These are phyloP conservation scores for Syrista parreyssii DNA, from an alignment of 2,888 invertebrate genomes.

Conservation along the genomic window DNA sequence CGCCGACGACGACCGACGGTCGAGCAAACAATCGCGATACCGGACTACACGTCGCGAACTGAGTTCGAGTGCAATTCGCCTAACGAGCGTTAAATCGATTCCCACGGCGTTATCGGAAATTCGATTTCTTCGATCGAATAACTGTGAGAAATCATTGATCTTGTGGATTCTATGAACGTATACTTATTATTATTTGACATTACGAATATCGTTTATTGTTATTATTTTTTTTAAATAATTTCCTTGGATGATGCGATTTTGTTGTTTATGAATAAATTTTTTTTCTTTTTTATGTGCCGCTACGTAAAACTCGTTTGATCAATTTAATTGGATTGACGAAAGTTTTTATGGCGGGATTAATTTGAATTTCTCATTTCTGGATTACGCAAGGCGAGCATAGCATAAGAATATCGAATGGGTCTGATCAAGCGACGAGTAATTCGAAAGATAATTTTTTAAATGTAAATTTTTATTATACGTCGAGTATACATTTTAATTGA, in stretches of 20 bases:
- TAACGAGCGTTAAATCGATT: conserved; percentile 38
- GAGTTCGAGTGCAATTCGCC: conserved; percentile 31
- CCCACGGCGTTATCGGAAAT: conserved; percentile 37
- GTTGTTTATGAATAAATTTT: neutral
- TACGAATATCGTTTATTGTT: neutral
- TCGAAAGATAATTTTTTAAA: neutral
- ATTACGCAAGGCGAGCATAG: no score
- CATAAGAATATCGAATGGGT: neutral
- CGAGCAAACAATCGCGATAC: conserved; percentile 20
- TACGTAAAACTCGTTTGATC: neutral
- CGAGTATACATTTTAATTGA: neutral
- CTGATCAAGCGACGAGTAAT: neutral
- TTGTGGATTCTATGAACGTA: neutral
- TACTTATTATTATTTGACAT: neutral
- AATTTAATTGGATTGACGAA: neutral
- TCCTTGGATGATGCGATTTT: neutral
- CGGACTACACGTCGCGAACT: conserved; percentile 12
- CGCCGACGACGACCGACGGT: conserved; percentile 17
- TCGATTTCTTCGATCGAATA: conserved; percentile 3
- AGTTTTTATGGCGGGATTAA: neutral
- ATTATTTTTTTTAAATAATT: neutral
- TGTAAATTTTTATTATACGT: neutral
- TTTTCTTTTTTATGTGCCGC: neutral
- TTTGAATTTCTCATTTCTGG: neutral
- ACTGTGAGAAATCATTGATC: neutral